Base-by-base conservation (phyloP, 1,140 invertebrate species). In the Heliothis subflexa region DNA sequence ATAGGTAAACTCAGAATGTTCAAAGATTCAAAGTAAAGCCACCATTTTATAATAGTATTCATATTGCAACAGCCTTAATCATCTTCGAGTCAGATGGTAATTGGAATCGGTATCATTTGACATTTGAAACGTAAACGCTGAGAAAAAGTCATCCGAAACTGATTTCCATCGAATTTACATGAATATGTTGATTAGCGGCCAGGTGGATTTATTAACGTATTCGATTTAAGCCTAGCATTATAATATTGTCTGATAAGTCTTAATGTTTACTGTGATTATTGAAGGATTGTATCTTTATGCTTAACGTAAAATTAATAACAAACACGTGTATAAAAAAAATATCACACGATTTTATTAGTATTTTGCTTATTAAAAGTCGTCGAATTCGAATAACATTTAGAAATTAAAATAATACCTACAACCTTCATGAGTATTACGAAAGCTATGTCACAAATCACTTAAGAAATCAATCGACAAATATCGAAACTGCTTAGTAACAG, bases 41-140 rank as follows among this genome's bases (percentile, higher is more conserved):
- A 55, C 25, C 21, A 71, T 71, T 71, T 33, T 21, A 71, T 71
- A 71, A 33, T 33, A 3, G 33, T 71, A 71, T 71, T 71, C 68
- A 21, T 55, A 55, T 71, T 71, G 54, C 68, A 71, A 71, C 50
- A 71, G 50, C 25, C 68, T 33, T 68, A 71, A 71, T 71, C 50
- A 71, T 71, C 28, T 71, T 21, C 11, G 50, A 71, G 21, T 71
- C 16, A 4, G 50, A 71, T 55, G 25, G 68, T 71, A 71, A 71
- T 71, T 71, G 50, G 50, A 71, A 71, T 55, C 68, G 68, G 68
- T 71, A 71, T 71, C 28, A 71, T 71, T 71, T 71, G 68, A 71
- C 68, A 71, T 71, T 71, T 71, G 50, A 71, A 71, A 54, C 49
- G 50, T 40, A 71, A 71, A 54, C 49, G 50, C 16, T 52, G 50